These are phyloP conservation scores for Drosophila yakuba DNA, from an alignment of 1,140 invertebrate species.

Conservation along the genomic window DNA sequence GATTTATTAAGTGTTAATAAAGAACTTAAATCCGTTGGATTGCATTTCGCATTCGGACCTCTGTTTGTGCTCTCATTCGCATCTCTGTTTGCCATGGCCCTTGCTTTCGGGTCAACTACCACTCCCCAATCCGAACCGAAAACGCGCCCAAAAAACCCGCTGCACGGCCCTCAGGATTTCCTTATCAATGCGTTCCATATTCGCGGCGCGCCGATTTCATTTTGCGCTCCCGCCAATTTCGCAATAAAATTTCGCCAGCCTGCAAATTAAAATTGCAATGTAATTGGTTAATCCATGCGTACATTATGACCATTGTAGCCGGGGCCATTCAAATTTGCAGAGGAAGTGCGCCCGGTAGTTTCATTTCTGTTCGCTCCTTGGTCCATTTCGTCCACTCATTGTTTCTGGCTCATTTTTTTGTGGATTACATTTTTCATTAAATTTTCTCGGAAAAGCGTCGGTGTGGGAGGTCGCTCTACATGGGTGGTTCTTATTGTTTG, in stretches of 20 bases:
- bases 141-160: neutral
- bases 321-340: constrained; percentile 48
- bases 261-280: constrained; percentile 85
- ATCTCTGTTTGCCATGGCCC: constrained; percentile 20
- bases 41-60: constrained; percentile 68
- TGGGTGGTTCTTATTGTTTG: neutral
- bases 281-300: constrained; percentile 85
- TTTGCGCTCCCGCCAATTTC: constrained; percentile 72
- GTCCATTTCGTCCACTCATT: constrained; percentile 19
- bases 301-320: constrained; percentile 69
- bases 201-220: constrained; percentile 72
- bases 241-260: constrained; percentile 82
- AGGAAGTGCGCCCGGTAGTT: constrained; percentile 64
- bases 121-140: neutral
- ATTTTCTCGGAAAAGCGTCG: constrained; percentile 17
- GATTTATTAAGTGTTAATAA: constrained; percentile 85
- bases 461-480: constrained; percentile 9
- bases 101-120: constrained; percentile 24
- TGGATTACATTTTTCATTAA: constrained; percentile 52
- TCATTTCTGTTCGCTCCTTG: constrained; percentile 27
- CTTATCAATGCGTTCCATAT: constrained; percentile 83
- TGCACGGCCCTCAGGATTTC: constrained; percentile 63
- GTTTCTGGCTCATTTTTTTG: constrained; percentile 41
- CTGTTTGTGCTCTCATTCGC: constrained; percentile 26
- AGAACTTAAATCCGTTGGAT: constrained; percentile 84